Conservation (phyloP, 2,113 vertebrate species). For the Pangasianodon gigas region DNA sequence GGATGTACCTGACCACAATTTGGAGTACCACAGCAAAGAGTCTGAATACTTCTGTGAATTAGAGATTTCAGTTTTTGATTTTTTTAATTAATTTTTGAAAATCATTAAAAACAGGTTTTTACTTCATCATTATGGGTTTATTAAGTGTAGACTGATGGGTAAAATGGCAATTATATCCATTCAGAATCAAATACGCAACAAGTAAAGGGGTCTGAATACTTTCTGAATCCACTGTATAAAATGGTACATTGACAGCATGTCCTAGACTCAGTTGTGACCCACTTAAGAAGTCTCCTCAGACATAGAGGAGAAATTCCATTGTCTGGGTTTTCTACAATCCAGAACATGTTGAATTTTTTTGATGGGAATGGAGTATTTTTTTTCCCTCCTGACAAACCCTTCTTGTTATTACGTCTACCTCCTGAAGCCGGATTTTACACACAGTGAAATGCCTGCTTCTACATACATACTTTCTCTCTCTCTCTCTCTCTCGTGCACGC, state of each 20-base stretch:
- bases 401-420: constrained; percentile 28
- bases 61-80: too few species aligned
- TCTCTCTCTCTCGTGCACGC: background rate
- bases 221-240: too few species aligned
- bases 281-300: constrained; percentile 37
- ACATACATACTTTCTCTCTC: background rate
- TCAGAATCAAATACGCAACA: too few species aligned
- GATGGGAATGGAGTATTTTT: background rate
- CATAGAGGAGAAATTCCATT: constrained; percentile 22
- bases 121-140: too few species aligned
- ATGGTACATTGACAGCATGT: background rate
- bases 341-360: constrained; percentile 12
- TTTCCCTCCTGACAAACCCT: background rate
- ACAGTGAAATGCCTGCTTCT: constrained; percentile 12
- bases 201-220: too few species aligned
- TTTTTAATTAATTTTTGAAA: too few species aligned
- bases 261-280: constrained; percentile 37
- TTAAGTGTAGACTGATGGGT: too few species aligned
- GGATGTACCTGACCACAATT: too few species aligned
- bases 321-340: constrained; percentile 31
- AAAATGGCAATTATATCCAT: too few species aligned
- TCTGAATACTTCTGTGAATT: too few species aligned
- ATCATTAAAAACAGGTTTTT: too few species aligned
- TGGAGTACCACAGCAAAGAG: too few species aligned
- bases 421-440: constrained; percentile 18